These are phyloP conservation scores for Pseudopleuronectes americanus DNA, from an alignment of 2,797 vertebrate species.

Conservation along the genomic window DNA sequence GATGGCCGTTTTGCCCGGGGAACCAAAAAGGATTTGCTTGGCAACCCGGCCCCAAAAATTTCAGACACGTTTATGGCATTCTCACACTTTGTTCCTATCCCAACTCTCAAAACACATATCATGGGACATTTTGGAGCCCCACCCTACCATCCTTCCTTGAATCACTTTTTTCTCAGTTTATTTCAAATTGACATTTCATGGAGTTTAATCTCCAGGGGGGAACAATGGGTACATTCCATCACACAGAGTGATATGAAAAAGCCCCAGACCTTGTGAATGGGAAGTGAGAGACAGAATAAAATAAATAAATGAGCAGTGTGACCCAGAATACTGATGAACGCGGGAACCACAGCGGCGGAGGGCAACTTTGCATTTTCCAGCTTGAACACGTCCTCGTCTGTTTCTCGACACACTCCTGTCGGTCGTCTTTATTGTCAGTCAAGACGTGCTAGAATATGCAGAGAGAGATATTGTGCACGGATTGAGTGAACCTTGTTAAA, in stretches of 20 bases:
- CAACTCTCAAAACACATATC: slow-evolving; percentile 24
- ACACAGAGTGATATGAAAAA: slow-evolving; percentile 65
- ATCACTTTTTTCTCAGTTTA: slow-evolving; percentile 61
- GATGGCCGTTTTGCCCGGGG: slow-evolving; percentile 55
- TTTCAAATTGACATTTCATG: slow-evolving; percentile 77
- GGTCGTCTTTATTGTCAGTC: slow-evolving; percentile 48
- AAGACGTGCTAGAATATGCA: slow-evolving; percentile 41
- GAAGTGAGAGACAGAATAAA: slow-evolving; percentile 64
- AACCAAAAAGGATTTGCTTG: slow-evolving; percentile 57
- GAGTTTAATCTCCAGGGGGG: slow-evolving; percentile 71
- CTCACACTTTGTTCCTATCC: slow-evolving; percentile 30
- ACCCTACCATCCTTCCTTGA: slow-evolving; percentile 10
- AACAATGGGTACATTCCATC: slow-evolving; percentile 70
- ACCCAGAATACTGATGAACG: slow-evolving; percentile 60
- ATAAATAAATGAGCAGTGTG: slow-evolving; percentile 65
- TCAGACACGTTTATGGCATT: slow-evolving; percentile 38
- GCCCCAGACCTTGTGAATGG: slow-evolving; percentile 60
- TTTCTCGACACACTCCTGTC: slow-evolving; percentile 8
- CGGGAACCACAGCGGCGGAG: slow-evolving; percentile 29
- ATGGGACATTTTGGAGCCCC: slow-evolving; percentile 24
- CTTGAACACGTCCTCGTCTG: slow-evolving; percentile 25
- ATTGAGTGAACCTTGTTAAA: slow-evolving; percentile 42
- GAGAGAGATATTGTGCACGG: slow-evolving; percentile 40
- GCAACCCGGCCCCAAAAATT: slow-evolving; percentile 29
- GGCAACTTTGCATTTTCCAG: slow-evolving; percentile 48